phyloP scores from a whole-genome alignment of 2,888 invertebrate genomes.

The Plebejus melissa region DNA sequence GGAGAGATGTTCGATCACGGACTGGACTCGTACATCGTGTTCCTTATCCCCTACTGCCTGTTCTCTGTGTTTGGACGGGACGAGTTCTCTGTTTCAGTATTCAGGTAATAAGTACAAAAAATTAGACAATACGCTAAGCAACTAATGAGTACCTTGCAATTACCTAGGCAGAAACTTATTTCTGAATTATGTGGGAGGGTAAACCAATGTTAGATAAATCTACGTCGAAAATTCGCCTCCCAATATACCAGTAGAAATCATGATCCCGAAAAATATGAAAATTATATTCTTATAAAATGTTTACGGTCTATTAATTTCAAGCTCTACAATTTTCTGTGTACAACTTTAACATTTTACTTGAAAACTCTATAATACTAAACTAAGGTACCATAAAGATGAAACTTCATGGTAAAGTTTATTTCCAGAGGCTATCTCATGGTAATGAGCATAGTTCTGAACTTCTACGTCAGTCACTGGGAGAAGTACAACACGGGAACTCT shows the following conservation, averaged over 20 bases:
- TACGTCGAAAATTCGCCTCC: no score
- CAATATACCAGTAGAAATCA: no score
- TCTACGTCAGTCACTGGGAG: conserved; percentile 96
- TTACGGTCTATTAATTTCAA: neutral
- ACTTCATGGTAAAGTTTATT: conserved; percentile 31
- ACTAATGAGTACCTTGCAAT: no score
- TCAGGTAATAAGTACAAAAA: conserved; percentile 46
- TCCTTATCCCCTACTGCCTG: conserved; percentile 93
- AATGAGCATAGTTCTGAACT: conserved; percentile 94
- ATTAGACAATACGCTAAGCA: neutral
- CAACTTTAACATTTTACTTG: neutral
- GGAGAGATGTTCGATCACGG: conserved; percentile 99
- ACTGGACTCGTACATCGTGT: conserved; percentile 96
- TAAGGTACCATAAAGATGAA: neutral
- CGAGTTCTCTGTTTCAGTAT: conserved; percentile 78
- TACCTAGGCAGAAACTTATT: no score
- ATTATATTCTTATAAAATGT: no score
- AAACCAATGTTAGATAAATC: no score
- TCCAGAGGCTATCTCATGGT: conserved; percentile 90
- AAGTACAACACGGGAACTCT: conserved; percentile 97
- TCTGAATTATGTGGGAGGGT: no score
- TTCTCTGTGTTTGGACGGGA: conserved; percentile 93
- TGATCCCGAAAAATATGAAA: no score
- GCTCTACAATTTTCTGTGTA: neutral
- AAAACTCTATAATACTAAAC: neutral